Conservation (phyloP, 2,113 vertebrate species). For the Regulus satrapa region DNA sequence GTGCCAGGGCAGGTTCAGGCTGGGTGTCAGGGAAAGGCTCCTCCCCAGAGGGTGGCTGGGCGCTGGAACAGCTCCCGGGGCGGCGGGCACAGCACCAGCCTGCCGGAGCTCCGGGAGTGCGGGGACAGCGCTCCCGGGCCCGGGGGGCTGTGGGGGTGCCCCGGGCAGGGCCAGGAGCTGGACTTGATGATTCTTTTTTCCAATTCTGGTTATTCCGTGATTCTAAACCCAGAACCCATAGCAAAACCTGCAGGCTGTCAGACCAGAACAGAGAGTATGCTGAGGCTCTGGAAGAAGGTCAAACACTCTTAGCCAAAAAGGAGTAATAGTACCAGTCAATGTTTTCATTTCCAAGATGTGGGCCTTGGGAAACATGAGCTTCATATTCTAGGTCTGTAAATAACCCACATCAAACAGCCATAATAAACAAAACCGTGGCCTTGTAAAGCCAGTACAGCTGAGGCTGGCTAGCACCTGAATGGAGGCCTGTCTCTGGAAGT, state of each 20-base stretch:
- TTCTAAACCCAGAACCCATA: background rate
- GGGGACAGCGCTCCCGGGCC: accelerated
- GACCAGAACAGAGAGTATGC: background rate
- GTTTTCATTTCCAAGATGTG: constrained; percentile 20
- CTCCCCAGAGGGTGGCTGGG: background rate
- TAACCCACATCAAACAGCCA: constrained; percentile 30
- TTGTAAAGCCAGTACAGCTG: background rate
- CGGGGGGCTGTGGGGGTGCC: accelerated
- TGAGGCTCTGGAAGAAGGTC: background rate
- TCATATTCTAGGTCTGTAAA: constrained; percentile 13
- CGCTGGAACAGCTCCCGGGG: background rate
- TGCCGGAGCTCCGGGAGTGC: accelerated
- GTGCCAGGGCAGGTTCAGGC: background rate
- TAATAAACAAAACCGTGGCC: background rate
- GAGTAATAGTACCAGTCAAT: background rate
- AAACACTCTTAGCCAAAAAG: background rate
- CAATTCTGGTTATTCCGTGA: background rate
- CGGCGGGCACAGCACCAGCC: background rate
- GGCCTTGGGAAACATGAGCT: background rate
- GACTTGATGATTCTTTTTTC: background rate
- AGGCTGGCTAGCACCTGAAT: constrained; percentile 1
- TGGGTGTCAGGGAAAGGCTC: too few species aligned
- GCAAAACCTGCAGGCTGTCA: background rate
- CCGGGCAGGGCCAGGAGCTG: background rate
- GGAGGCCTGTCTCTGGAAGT: constrained; percentile 12